Evolutionary conservation across 1,140 invertebrate species (phyloP).

Genomic region (Drosophila subpulchrella): DNA sequence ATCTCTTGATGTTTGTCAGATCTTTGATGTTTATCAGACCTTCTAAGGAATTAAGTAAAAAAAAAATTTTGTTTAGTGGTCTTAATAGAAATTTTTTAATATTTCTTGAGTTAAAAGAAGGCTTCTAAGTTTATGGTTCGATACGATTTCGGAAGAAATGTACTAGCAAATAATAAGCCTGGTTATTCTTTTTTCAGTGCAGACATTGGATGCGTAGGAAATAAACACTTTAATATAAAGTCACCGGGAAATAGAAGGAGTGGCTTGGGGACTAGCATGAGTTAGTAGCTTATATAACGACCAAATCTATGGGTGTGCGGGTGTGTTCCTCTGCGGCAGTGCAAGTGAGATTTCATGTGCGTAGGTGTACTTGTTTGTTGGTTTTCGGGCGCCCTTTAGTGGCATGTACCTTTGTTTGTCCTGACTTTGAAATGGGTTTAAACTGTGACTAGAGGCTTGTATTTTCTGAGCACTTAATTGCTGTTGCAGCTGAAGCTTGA

Average conservation of each 20-base stretch:
- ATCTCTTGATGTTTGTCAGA: too few species aligned
- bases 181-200: too few species aligned
- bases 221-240: conserved; percentile 3
- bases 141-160: too few species aligned
- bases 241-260: neutral
- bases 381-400: conserved; percentile 27
- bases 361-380: conserved; percentile 17
- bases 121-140: too few species aligned
- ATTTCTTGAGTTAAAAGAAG: too few species aligned
- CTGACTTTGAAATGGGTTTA: conserved; percentile 75
- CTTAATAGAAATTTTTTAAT: too few species aligned
- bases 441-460: conserved; percentile 80
- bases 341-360: conserved; percentile 18
- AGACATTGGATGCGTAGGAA: too few species aligned
- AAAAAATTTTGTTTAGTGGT: too few species aligned
- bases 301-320: conserved; percentile 7
- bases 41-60: too few species aligned
- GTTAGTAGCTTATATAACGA: conserved; percentile 24
- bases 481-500: conserved; percentile 71
- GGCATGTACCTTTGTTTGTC: conserved; percentile 79
- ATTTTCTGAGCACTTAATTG: conserved; percentile 71
- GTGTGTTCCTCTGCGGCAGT: conserved; percentile 19
- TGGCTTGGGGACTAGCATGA: neutral
- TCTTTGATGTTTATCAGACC: too few species aligned
- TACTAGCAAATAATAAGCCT: too few species aligned